phyloP scores from a whole-genome alignment of 2,113 vertebrate species.

The Tragelaphus buxtoni region DNA sequence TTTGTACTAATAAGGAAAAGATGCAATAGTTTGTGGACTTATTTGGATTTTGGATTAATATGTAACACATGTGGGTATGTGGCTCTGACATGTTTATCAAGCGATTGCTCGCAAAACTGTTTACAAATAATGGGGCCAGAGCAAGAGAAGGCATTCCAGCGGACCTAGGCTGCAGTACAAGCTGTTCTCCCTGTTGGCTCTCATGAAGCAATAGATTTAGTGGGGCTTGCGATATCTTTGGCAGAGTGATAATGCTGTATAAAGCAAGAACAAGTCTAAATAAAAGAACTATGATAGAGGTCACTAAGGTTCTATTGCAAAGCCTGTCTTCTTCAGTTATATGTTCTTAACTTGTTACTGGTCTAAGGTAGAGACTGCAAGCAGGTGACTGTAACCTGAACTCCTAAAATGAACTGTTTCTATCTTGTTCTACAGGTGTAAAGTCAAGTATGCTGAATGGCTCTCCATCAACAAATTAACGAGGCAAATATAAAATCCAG shows the following conservation, averaged over 20 bases:
- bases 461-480: background rate
- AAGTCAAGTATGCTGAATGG: background rate
- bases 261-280: background rate
- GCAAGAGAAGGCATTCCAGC: slow-evolving; percentile 18
- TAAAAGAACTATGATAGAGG: background rate
- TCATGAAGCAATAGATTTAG: background rate
- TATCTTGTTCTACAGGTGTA: background rate
- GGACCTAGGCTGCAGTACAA: background rate
- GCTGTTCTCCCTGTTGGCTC: background rate
- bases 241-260: background rate
- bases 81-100: slow-evolving; percentile 25
- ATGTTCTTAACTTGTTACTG: background rate
- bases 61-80: background rate
- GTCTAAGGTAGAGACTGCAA: background rate
- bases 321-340: background rate
- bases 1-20: background rate
- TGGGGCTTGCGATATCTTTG: background rate
- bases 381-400: background rate
- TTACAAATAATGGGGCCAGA: slow-evolving; percentile 37
- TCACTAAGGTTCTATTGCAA: background rate
- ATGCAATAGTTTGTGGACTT: background rate
- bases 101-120: background rate
- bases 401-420: background rate
- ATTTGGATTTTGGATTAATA: slow-evolving; percentile 27
- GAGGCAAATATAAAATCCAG: background rate